These are phyloP conservation scores for Albula glossodonta DNA, from an alignment of 2,113 vertebrate species.

Conservation along the genomic window DNA sequence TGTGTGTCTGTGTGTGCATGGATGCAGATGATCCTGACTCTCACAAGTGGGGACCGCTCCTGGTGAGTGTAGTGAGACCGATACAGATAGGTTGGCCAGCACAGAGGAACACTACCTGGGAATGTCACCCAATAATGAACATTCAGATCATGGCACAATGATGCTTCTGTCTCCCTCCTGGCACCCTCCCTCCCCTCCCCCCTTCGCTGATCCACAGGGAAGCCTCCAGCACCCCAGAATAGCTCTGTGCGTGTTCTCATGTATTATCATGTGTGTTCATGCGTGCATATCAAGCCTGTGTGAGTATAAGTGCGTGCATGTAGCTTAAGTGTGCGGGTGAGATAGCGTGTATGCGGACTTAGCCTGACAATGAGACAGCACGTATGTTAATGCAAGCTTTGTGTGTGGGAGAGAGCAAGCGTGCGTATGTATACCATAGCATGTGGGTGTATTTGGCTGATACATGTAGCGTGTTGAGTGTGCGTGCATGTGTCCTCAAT, in stretches of 20 bases:
- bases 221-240: neutral
- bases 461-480: neutral
- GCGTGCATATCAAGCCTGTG: neutral
- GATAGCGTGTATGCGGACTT: neutral
- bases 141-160: conserved; percentile 21
- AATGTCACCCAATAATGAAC: conserved; percentile 21
- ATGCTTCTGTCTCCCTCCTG: neutral
- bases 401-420: neutral
- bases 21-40: neutral
- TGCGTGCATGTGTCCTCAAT: conserved; percentile 16
- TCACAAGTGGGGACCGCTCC: neutral
- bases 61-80: neutral
- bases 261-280: neutral
- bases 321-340: neutral
- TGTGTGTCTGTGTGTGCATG: conserved; percentile 39
- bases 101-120: conserved; percentile 6
- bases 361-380: neutral
- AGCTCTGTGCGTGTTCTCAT: neutral
- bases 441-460: neutral
- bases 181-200: neutral
- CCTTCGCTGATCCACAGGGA: neutral
- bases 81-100: neutral
- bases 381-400: neutral
- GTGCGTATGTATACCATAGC: conserved; percentile 4
- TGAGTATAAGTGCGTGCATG: neutral